Evolutionary conservation across 2,113 vertebrate species (phyloP).

Genomic region (Progne subis): DNA sequence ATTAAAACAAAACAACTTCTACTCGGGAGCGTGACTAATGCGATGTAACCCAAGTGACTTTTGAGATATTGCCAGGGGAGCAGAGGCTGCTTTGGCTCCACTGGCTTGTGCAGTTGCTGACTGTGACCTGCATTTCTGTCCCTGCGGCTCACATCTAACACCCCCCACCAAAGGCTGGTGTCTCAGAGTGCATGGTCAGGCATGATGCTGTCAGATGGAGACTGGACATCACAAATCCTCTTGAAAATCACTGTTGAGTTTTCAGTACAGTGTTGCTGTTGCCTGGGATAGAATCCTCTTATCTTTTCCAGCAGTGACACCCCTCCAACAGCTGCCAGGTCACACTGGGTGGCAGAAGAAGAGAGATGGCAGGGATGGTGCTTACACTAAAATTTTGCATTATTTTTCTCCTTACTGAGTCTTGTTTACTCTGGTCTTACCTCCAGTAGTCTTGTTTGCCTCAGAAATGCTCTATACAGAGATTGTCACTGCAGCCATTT

Average conservation of each 20-base stretch:
- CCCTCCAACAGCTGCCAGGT: background rate
- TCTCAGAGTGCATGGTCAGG: fast-evolving
- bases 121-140: background rate
- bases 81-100: background rate
- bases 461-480: background rate
- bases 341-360: background rate
- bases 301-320: background rate
- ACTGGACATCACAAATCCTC: background rate
- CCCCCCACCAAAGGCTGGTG: fast-evolving
- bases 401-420: background rate
- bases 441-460: background rate
- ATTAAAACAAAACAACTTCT: constrained; percentile 65
- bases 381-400: background rate
- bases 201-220: background rate
- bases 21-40: constrained; percentile 61
- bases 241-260: background rate
- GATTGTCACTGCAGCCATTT: background rate
- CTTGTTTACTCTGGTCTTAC: background rate
- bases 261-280: fast-evolving
- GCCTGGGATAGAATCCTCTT: background rate
- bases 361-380: background rate
- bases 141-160: background rate
- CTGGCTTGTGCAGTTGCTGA: background rate
- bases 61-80: fast-evolving
- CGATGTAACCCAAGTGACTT: background rate